phyloP scores from a whole-genome alignment of 2,888 invertebrate genomes.

The Eubasilissa splendida region DNA sequence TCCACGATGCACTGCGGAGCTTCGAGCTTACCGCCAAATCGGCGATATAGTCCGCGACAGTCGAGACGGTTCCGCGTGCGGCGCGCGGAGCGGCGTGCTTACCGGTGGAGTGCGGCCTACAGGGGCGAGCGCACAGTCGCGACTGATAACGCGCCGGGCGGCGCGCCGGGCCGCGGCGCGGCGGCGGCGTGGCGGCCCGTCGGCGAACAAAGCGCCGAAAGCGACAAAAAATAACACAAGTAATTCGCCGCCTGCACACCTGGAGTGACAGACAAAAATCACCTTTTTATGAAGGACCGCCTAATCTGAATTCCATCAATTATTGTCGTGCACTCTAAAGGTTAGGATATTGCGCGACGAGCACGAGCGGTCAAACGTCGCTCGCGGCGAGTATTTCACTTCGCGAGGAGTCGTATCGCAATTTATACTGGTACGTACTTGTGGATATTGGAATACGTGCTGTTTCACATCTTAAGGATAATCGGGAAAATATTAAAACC shows the following conservation, averaged over 20 bases:
- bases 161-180: neutral
- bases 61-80: neutral
- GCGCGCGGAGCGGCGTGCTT: neutral
- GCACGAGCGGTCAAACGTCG: neutral
- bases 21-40: neutral
- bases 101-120: conserved; percentile 9
- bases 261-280: neutral
- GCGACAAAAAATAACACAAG: neutral
- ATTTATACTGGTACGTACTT: neutral
- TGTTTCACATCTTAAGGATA: neutral
- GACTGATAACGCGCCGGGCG: conserved; percentile 35
- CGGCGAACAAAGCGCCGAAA: conserved; percentile 9
- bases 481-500: neutral
- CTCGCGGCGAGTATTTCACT: neutral
- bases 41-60: conserved; percentile 7
- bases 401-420: neutral
- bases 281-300: neutral
- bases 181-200: neutral
- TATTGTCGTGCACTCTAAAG: neutral
- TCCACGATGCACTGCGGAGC: conserved; percentile 12
- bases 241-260: neutral
- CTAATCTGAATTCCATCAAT: neutral
- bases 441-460: neutral
- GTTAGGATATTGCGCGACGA: neutral
- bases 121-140: conserved; percentile 25